Evolutionary conservation across 2,797 vertebrate genomes (phyloP), one percentile per base, ranked within the genome.

Genomic region (Pteropus rufus): DNA sequence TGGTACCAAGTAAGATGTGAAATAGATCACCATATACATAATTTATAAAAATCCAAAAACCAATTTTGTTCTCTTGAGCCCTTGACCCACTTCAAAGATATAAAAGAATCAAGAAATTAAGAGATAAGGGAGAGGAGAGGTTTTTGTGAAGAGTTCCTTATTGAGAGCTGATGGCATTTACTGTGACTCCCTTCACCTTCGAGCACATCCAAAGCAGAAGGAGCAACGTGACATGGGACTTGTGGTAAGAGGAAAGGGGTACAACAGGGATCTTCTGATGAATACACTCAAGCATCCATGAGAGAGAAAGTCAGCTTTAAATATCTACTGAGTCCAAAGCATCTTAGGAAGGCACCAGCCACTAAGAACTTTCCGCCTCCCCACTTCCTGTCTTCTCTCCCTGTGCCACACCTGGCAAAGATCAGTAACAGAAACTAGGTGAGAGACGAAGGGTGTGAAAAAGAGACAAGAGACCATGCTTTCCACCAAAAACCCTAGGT

Each of bases 71-170:
- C 31, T 72, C 65, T 75, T 70, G n/a, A 94, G 26, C 46, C 64
- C 54, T 75, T 85, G 70, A 86, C 34, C 12, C 6, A 34, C 70
- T 94, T 94, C 56, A 94, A 84, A 94, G 79, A 44, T 24, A 46
- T 31, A 21, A n/a, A 85, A 73, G 23, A 85, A 77, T 49, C n/a
- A 88, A 62, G 65, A 86, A 91, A 93, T 26, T 23, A 89, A 89
- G 56, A 86, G 73, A 36, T 62, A 77, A 81, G n/a, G 26, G 12
- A 46, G 34, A 79, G 18, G 15, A 46, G 54, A 90, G 56, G 44
- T 34, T 72, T 75, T 44, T 10, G 10, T 41, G 82, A 81, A 24
- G 67, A 67, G 26, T 15, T 56, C 18, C 39, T 3, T 81, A 12
- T 79, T 73, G 72, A 34, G n/a, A 65, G 26, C 69, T 29, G 23